phyloP scores from a whole-genome alignment of 2,888 invertebrate genomes.

The Thymelicus lineola region DNA sequence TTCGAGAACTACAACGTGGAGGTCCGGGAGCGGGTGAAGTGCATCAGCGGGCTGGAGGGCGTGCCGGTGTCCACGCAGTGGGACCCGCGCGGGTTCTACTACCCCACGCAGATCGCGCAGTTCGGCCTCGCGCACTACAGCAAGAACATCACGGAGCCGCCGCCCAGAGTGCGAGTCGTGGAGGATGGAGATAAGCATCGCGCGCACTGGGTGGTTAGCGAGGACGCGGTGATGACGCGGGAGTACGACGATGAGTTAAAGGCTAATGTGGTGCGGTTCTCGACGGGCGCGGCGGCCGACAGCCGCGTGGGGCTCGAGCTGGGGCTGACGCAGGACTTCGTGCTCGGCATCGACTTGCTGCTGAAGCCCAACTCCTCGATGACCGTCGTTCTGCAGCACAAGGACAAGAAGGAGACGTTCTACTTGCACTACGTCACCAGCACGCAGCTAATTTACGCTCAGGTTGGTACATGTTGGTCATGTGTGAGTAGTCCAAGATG shows the following conservation, averaged over 20 bases:
- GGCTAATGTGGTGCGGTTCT: conserved; percentile 89
- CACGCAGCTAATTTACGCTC: conserved; percentile 89
- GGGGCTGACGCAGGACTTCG: conserved; percentile 86
- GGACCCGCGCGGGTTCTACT: conserved; percentile 97
- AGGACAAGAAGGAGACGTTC: conserved; percentile 91
- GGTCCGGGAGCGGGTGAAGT: conserved; percentile 97
- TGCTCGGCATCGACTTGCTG: conserved; percentile 90
- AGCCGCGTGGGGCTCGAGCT: conserved; percentile 88
- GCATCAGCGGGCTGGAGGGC: conserved; percentile 96
- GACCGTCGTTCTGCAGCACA: conserved; percentile 89
- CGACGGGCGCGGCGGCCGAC: conserved; percentile 88
- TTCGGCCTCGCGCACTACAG: conserved; percentile 99
- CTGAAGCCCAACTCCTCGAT: conserved; percentile 93
- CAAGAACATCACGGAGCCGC: conserved; percentile 95
- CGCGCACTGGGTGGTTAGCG: conserved; percentile 90
- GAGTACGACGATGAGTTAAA: conserved; percentile 85
- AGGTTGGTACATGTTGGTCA: conserved; percentile 70
- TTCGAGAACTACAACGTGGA: conserved; percentile 99
- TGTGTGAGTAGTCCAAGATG: neutral
- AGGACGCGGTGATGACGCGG: conserved; percentile 87
- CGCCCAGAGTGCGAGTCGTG: conserved; percentile 88
- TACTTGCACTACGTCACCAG: conserved; percentile 93
- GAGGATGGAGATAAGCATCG: conserved; percentile 90
- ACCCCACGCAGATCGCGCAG: conserved; percentile 99
- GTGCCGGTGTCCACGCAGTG: conserved; percentile 99